A percentile compares a stretch with the other conserved stretches of the same genome.
Conservation (phyloP, 2,113 vertebrate genomes). For the Chiloscyllium plagiosum region DNA sequence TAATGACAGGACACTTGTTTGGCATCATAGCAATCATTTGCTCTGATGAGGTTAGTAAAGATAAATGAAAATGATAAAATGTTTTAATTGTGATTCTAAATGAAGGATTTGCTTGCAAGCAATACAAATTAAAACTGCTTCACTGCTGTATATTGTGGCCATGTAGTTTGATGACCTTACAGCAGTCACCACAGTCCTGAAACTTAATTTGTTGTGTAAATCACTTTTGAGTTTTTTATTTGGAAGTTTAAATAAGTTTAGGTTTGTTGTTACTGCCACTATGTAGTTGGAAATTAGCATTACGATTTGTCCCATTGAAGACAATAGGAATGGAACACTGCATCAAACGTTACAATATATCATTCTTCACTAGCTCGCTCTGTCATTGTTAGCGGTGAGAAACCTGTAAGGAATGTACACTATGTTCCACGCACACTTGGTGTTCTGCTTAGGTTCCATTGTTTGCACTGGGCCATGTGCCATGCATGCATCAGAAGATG, state of each 20-base stretch:
- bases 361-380: neutral
- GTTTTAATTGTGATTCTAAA: neutral
- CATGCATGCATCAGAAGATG: neutral
- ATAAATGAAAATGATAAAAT: neutral
- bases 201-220: conserved; percentile 1
- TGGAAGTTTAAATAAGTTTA: neutral
- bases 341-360: neutral
- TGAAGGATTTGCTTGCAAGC: neutral
- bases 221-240: neutral
- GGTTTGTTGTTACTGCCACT: neutral
- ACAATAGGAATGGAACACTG: neutral
- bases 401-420: neutral
- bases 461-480: conserved; percentile 32
- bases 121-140: neutral
- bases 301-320: neutral
- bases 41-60: neutral
- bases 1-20: neutral
- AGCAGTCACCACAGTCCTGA: neutral
- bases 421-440: neutral
- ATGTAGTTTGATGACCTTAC: neutral
- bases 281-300: neutral
- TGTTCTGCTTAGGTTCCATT: neutral
- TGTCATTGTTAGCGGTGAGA: neutral
- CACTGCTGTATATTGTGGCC: neutral
- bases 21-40: neutral